phyloP scores from a whole-genome alignment of 2,797 vertebrate genomes.

The Sebastes cheni region DNA sequence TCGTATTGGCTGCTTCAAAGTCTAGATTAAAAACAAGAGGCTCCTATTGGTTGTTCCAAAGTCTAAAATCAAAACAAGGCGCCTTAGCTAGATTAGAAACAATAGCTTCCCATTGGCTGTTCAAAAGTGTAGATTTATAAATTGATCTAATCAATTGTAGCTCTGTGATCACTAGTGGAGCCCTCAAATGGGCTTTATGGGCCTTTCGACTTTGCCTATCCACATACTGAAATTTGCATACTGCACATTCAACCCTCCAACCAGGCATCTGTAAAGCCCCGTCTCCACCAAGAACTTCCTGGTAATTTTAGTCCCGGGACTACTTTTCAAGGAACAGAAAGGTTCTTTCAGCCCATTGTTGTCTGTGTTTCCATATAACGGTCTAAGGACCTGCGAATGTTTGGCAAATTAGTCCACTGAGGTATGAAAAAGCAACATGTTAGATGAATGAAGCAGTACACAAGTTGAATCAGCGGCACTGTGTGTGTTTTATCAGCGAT shows the following conservation, averaged over 20 bases:
- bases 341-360: no score
- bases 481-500: no score
- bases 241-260: neutral
- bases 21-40: neutral
- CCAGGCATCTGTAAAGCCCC: neutral
- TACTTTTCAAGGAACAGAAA: no score
- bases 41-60: neutral
- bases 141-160: neutral
- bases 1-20: neutral
- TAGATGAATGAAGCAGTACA: no score
- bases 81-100: neutral
- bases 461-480: no score
- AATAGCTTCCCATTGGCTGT: neutral
- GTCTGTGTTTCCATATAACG: no score
- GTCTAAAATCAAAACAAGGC: neutral
- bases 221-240: neutral
- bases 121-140: neutral
- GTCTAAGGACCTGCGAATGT: no score
- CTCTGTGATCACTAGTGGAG: neutral
- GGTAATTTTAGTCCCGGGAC: no score
- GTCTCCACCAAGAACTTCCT: rapidly evolving
- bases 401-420: no score
- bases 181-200: neutral
- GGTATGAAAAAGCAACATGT: no score
- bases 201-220: neutral